Percentiles rank a stretch among this genome's conserved stretches.
These are phyloP conservation scores for Nasonia vitripennis DNA, from an alignment of 1,140 invertebrate genomes.

Conservation along the genomic window DNA sequence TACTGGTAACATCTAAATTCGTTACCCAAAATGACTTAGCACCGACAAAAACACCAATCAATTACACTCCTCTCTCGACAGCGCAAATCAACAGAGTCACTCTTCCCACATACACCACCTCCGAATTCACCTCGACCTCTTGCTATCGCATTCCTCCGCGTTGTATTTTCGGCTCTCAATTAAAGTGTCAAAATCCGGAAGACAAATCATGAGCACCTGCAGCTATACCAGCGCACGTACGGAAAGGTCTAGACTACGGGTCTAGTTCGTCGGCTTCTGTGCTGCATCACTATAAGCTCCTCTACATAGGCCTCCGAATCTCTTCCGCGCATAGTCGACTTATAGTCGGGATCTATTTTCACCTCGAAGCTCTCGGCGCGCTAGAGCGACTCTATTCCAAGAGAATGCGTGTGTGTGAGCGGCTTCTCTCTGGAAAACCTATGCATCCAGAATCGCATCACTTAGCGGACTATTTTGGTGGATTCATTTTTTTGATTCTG, in stretches of 20 bases:
- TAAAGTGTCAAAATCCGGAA: constrained; percentile 37
- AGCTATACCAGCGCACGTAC: background rate
- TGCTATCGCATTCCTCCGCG: background rate
- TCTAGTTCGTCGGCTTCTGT: background rate
- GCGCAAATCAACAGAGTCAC: background rate
- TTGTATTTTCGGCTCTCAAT: constrained; percentile 42
- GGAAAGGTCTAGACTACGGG: background rate
- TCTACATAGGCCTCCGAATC: background rate
- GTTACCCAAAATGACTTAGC: no score
- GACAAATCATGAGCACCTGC: constrained; percentile 46
- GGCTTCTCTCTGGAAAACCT: background rate
- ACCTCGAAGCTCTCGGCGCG: background rate
- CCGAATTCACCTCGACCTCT: background rate
- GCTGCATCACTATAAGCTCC: background rate
- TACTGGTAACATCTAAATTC: no score
- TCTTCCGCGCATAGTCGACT: background rate
- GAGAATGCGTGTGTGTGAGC: no score
- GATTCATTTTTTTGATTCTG: background rate
- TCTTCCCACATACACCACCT: background rate
- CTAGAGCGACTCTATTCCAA: constrained; percentile 33
- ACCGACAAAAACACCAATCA: background rate
- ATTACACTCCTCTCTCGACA: background rate
- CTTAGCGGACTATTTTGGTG: background rate
- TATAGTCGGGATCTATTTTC: constrained; percentile 25
- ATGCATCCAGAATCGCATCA: background rate